Conservation (phyloP, 1,140 invertebrate genomes). For the Ceratina australensis region DNA sequence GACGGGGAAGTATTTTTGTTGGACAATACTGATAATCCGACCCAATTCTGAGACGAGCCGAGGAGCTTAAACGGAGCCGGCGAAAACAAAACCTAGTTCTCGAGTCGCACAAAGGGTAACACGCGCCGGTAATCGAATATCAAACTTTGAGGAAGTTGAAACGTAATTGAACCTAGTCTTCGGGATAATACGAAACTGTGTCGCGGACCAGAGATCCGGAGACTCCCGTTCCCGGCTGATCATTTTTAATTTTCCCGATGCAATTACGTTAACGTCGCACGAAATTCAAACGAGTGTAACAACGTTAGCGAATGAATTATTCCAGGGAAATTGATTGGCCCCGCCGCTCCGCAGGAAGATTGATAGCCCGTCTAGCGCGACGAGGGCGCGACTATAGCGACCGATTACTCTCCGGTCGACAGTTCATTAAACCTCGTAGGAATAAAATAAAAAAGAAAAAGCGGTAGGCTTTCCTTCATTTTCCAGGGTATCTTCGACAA, state of each 20-base stretch:
- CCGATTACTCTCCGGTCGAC: conserved; percentile 12
- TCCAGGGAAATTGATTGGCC: conserved; percentile 56
- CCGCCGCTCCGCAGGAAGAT: conserved; percentile 40
- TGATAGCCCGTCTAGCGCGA: conserved; percentile 49
- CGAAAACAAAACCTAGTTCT: conserved; percentile 25
- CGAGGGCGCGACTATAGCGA: conserved; percentile 41
- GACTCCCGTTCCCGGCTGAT: neutral
- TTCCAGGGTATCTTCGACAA: neutral
- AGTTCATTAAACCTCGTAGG: conserved; percentile 25
- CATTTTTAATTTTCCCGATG: neutral
- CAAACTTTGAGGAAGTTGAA: neutral
- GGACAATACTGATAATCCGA: conserved; percentile 28
- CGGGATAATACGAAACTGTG: neutral
- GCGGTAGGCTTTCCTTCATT: neutral
- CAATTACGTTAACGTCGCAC: conserved; percentile 1
- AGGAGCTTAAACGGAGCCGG: conserved; percentile 33
- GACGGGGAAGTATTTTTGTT: neutral
- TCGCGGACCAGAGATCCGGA: neutral
- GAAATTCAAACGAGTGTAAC: conserved; percentile 55
- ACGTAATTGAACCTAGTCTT: neutral
- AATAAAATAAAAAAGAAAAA: conserved; percentile 4
- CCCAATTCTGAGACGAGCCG: conserved; percentile 18
- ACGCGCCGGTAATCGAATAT: conserved; percentile 25
- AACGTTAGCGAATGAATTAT: conserved; percentile 43
- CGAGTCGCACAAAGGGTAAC: conserved; percentile 14